A percentile compares a stretch with the other conserved stretches of the same genome.
Conservation (phyloP, 2,113 vertebrate genomes). For the Athene cunicularia region DNA sequence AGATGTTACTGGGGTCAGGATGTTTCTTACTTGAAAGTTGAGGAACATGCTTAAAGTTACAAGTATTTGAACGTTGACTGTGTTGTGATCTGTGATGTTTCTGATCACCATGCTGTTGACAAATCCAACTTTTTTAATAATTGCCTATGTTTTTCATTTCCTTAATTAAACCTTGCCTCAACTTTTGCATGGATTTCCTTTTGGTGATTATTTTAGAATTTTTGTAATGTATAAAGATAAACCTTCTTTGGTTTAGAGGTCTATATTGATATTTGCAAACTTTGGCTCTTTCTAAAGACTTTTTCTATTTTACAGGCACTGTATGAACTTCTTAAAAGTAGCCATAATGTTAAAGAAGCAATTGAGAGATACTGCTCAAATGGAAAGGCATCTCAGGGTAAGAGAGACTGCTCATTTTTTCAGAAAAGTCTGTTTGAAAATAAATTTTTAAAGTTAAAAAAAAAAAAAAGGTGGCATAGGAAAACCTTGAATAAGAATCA, state of each 20-base stretch:
- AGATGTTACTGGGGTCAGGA: not conserved
- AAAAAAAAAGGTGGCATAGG: not conserved
- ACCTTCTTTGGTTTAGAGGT: not conserved
- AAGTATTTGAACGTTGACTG: not conserved
- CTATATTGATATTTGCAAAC: not conserved
- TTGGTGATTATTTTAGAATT: not conserved
- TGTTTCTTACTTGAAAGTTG: not conserved
- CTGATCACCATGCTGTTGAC: not conserved
- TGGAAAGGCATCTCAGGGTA: slow-evolving; percentile 88
- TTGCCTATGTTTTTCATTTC: not conserved
- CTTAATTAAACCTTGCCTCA: not conserved
- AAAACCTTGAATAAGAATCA: not conserved
- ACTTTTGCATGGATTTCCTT: not conserved
- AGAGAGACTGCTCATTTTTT: not conserved
- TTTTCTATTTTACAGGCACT: slow-evolving; percentile 81
- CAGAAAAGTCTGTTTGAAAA: not conserved
- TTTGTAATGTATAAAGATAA: not conserved
- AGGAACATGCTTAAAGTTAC: not conserved
- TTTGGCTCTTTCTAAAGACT: not conserved
- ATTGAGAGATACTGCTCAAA: slow-evolving; percentile 87
- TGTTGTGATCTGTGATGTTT: not conserved
- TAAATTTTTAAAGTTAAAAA: not conserved
- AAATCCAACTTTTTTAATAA: not conserved
- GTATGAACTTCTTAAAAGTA: slow-evolving; percentile 90
- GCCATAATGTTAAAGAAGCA: slow-evolving; percentile 89